Conservation (phyloP, 2,888 invertebrate genomes). For the Polylopha cassiicola region DNA sequence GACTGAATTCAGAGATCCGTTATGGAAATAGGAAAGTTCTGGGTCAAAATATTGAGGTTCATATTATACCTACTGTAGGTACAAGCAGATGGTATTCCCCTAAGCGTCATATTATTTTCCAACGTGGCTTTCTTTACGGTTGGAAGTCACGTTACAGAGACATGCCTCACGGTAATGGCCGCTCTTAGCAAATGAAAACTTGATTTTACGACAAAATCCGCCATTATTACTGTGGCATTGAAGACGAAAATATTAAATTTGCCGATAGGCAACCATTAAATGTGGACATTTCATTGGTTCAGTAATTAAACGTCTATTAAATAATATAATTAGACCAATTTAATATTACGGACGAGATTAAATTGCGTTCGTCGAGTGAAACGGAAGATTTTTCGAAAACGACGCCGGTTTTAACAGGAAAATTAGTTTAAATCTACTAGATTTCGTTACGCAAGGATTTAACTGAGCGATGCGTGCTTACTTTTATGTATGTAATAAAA, state of each 20-base stretch:
- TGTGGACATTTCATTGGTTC: no score
- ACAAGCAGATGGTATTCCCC: no score
- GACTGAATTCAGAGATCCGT: no score
- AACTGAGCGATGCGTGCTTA: no score
- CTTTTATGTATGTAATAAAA: no score
- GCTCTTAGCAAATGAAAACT: constrained; percentile 68
- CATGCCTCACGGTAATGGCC: constrained; percentile 45
- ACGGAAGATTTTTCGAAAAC: no score
- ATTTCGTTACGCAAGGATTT: no score
- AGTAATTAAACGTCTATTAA: constrained; percentile 6
- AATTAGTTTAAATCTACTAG: no score
- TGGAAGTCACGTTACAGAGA: constrained; percentile 43
- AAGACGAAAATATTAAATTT: constrained; percentile 30
- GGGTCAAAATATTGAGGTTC: constrained; percentile 14
- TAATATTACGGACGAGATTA: constrained; percentile 1
- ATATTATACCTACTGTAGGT: constrained; percentile 15
- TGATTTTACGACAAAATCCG: constrained; percentile 62
- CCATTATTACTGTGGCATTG: constrained; percentile 46
- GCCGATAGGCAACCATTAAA: no score
- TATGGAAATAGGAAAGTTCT: constrained; percentile 10
- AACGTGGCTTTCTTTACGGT: constrained; percentile 37
- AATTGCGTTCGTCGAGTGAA: neutral
- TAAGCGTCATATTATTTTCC: constrained; percentile 8
- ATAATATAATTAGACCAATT: constrained; percentile 4
- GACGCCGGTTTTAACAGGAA: no score